These are phyloP conservation scores for Icerya purchasi DNA, from an alignment of 2,888 invertebrate species.

Conservation along the genomic window DNA sequence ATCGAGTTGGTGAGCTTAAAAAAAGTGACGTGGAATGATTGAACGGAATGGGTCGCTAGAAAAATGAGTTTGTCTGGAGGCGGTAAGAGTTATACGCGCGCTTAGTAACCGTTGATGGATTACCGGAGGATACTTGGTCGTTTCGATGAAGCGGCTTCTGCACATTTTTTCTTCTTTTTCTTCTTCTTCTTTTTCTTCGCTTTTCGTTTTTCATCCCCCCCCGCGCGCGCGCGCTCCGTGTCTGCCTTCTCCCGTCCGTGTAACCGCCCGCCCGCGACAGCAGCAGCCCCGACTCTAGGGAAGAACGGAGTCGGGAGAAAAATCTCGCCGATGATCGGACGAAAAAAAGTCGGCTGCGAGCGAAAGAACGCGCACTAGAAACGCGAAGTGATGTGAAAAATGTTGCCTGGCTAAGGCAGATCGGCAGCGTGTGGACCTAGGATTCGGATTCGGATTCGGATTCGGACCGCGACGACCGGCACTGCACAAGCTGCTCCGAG, in stretches of 20 bases:
- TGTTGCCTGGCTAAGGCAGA: slow-evolving; percentile 1
- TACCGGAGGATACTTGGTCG: slow-evolving; percentile 6
- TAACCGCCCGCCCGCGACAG: too few species aligned
- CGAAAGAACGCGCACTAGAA: slow-evolving; percentile 12
- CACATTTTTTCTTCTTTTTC: slow-evolving; percentile 1
- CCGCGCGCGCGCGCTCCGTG: not conserved
- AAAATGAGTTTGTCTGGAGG: slow-evolving; percentile 12
- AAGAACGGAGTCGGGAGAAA: slow-evolving; percentile 11
- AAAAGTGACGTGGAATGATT: slow-evolving; percentile 10
- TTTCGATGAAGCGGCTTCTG: slow-evolving; percentile 9
- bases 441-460: too few species aligned
- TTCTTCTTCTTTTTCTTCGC: too few species aligned
- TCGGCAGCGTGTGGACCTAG: slow-evolving; percentile 7
- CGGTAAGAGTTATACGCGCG: slow-evolving; percentile 9
- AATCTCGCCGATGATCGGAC: not conserved
- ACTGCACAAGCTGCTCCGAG: too few species aligned
- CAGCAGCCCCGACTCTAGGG: too few species aligned
- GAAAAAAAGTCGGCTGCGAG: too few species aligned
- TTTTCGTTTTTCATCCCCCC: too few species aligned
- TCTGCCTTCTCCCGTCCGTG: too few species aligned
- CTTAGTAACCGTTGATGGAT: slow-evolving; percentile 12
- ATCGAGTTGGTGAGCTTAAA: slow-evolving; percentile 2
- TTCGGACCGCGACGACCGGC: too few species aligned
- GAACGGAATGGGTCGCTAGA: slow-evolving; percentile 9
- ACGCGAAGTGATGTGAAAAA: slow-evolving; percentile 12